Evolutionary conservation across 2,888 invertebrate species (phyloP).

Genomic region (Eupithecia subfuscata): DNA sequence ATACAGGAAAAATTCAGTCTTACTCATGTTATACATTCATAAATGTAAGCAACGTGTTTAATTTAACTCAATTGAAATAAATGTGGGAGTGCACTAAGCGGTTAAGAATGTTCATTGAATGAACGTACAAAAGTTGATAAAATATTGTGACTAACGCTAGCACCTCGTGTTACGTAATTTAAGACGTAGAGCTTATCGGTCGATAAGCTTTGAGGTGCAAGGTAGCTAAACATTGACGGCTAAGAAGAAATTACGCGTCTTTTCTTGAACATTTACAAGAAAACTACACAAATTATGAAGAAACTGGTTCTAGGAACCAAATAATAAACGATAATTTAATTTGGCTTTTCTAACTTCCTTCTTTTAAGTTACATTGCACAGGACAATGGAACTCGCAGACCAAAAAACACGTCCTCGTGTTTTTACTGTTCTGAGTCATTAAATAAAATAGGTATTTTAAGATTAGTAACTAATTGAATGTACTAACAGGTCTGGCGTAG

Average conservation of each 20-base stretch:
- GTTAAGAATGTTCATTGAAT: constrained; percentile 51
- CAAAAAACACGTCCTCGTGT: too few relatives aligned
- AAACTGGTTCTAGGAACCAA: too few relatives aligned
- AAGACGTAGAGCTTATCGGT: constrained; percentile 16
- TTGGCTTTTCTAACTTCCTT: too few relatives aligned
- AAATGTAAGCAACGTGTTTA: constrained; percentile 29
- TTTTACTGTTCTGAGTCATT: too few relatives aligned
- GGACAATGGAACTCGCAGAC: too few relatives aligned
- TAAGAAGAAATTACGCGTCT: background rate
- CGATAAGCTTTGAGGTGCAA: constrained; percentile 5
- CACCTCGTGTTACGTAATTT: constrained; percentile 43
- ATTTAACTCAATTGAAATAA: constrained; percentile 43
- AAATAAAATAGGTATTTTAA: too few relatives aligned
- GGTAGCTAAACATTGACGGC: background rate
- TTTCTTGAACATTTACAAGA: too few relatives aligned
- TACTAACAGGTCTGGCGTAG: too few relatives aligned
- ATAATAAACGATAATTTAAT: too few relatives aligned
- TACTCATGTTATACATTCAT: constrained; percentile 26
- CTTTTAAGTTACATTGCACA: too few relatives aligned
- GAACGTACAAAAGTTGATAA: constrained; percentile 47
- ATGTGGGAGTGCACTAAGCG: constrained; percentile 49
- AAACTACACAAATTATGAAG: too few relatives aligned
- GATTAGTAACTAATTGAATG: too few relatives aligned
- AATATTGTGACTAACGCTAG: constrained; percentile 53
- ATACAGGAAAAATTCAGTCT: constrained; percentile 15